These are phyloP conservation scores for Tupaia chinensis DNA, from an alignment of 2,113 vertebrate species.

Conservation along the genomic window DNA sequence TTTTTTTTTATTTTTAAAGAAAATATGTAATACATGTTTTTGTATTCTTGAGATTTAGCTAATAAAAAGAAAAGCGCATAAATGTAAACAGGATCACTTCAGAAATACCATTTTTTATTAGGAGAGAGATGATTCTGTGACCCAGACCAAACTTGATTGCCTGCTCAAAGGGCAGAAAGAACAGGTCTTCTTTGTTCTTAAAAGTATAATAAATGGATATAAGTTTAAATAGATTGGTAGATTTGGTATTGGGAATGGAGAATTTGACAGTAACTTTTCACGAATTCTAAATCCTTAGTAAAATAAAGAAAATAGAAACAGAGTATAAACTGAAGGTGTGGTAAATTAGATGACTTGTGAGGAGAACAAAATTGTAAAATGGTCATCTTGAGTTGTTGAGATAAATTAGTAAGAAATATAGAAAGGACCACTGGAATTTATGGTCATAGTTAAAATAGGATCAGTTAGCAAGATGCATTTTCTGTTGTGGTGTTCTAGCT, in stretches of 20 bases:
- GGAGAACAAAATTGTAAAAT: neutral
- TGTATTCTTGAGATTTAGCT: neutral
- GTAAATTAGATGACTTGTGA: neutral
- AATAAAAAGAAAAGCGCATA: neutral
- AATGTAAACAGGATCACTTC: neutral
- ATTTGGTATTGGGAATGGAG: neutral
- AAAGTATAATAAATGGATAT: neutral
- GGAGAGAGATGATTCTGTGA: neutral
- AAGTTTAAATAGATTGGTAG: neutral
- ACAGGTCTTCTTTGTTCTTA: neutral
- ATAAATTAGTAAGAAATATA: neutral
- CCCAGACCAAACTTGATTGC: neutral
- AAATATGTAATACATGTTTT: neutral
- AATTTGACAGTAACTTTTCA: neutral
- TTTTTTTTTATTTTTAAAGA: neutral
- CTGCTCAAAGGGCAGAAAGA: neutral
- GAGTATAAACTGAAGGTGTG: neutral
- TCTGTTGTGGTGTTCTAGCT: neutral
- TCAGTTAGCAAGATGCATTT: neutral
- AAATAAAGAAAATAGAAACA: neutral
- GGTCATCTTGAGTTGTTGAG: neutral
- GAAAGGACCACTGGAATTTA: neutral
- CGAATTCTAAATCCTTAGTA: neutral
- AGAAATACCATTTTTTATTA: neutral
- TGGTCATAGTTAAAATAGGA: neutral